Base-by-base conservation (phyloP, 1,140 invertebrate genomes). In the Oryctes rhinoceros region DNA sequence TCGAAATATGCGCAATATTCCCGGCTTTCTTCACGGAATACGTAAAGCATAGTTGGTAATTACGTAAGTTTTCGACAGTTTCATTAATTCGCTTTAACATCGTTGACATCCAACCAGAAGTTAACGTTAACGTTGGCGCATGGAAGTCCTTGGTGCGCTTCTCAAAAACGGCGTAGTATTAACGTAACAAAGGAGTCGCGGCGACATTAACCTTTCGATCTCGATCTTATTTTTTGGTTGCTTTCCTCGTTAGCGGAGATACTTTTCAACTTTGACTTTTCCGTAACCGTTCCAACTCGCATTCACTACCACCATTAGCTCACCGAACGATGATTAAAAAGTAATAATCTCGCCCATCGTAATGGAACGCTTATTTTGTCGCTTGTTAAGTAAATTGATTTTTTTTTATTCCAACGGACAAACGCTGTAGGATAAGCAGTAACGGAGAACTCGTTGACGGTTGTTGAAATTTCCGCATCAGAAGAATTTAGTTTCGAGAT, bases 181-280 rank as follows among this genome's bases (percentile, higher is more conserved):
- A 71, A 13, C 65, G 24, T 35, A 71, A 71, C 24, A 35, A 71
- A 71, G 24, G 20, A n/a, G 24, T 30, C 10, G 6, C 18, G 3
- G 65, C 35, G 20, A 4, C 20, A 30, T 30, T 71, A 9, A 24
- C 11, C 65, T 20, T 71, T 35, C 65, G 18, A 71, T 71, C 35
- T 5, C 35, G n/a, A n/a, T 71, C 37, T 24, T 24, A 71, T 71
- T 71, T 30, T 24, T 71, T 71, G 20, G 7, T 15, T 30, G 24
- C 0, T 30, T 37, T 37, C 37, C 65, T 71, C 20, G 65, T 71
- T 71, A 35, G 13, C 65, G 15, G 65, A 37, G 18, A 71, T 71
- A 4, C 18, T 71, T 37, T 71, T 71, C 65, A 71, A 20, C 65
- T 71, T 71, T 71, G 65, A 71, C 65, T 71, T 71, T 71, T 71